These are phyloP conservation scores for Sycophaga agraensis DNA, from an alignment of 1,140 invertebrate genomes.

Conservation along the genomic window DNA sequence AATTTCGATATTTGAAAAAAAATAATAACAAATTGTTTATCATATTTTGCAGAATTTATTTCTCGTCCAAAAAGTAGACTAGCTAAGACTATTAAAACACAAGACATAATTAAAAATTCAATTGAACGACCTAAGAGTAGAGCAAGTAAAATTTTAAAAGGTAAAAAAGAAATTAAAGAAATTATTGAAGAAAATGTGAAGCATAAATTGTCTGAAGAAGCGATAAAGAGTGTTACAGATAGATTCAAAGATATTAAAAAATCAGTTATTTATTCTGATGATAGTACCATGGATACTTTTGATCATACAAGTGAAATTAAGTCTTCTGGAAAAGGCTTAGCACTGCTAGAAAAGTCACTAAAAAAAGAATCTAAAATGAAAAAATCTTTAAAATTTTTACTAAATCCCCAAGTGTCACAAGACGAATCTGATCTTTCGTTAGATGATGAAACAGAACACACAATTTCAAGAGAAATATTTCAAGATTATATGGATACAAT, in stretches of 20 bases:
- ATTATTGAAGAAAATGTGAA: not conserved
- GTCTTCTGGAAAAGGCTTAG: constrained; percentile 13
- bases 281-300: constrained; percentile 23
- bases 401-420: not conserved
- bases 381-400: constrained; percentile 12
- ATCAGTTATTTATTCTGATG: constrained; percentile 24
- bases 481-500: constrained; percentile 13
- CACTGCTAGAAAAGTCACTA: constrained; percentile 20
- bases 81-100: not conserved
- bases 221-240: not conserved
- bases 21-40: not conserved
- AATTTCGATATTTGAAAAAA: not conserved
- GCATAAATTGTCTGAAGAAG: not conserved
- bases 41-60: not conserved
- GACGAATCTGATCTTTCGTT: constrained; percentile 17
- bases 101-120: not conserved
- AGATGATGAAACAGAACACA: not conserved
- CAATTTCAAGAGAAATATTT: constrained; percentile 8
- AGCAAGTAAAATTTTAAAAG: not conserved
- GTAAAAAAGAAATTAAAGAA: not conserved
- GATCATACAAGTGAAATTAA: not conserved
- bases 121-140: constrained; percentile 8
- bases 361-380: constrained; percentile 26
- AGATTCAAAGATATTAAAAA: constrained; percentile 18
- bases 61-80: constrained; percentile 17